Base-by-base conservation (phyloP, 2,113 vertebrate species). In the Condylura cristata region DNA sequence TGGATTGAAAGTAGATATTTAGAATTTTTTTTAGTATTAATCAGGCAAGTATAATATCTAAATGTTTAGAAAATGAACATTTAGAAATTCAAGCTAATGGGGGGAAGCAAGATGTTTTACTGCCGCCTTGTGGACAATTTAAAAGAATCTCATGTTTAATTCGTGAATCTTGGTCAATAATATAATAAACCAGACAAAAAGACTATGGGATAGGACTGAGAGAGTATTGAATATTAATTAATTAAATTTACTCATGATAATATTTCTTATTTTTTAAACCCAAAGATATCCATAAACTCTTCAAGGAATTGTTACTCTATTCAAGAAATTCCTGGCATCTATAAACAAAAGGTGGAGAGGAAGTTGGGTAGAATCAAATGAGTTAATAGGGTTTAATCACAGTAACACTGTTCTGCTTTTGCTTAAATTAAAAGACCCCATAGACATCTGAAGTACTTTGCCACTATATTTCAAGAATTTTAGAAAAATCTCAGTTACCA, bases 81-180 rank as follows among this genome's bases (percentile, higher is more conserved):
- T 70, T 83, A 66, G 5, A 53, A 60, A 96, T 88, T 89, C 66
- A 48, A 53, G 96, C 37, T 76, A 91, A 34, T 63, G 58, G 22
- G 81, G 92, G 97, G 97, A 98, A 98, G 98, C 95, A 98, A 99
- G 99, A 99, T 98, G 98, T 98, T 98, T 98, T 98, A 99, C 99
- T 99, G 99, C 99, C 99, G 99, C 99, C 99, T 99, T 99, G 99
- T 99, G 99, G 99, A 96, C 89, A 76, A 93, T 93, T 46, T 51
- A 7, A 39, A 86, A 87, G 48, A 89, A 70, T 56, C 39, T 83
- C 39, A 61, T 22, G 75, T 65, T 90, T 98, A 96, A 90, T 61
- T 86, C 95, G 63, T 76, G 22, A 79, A 90, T 96, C 93, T 95
- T 97, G 84, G 94, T 91, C 95, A 65, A 32, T 71, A 91, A 91